Evolutionary conservation across 1,140 invertebrate species (phyloP).

Genomic region (Brevipalpus yothersi): DNA sequence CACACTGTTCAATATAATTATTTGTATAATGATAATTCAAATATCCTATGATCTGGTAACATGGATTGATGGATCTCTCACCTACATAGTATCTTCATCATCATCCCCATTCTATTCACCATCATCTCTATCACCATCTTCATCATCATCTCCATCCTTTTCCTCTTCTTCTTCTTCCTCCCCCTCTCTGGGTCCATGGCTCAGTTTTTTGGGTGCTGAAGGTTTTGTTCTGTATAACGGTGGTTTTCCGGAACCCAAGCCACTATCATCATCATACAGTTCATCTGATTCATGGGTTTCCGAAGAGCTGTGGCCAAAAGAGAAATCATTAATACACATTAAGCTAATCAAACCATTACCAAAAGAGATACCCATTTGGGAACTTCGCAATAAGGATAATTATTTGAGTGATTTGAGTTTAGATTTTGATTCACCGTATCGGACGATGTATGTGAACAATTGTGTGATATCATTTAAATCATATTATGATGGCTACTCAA

Average conservation of each 20-base stretch:
- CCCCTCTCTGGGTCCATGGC: too few species aligned
- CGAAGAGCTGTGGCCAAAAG: slow-evolving; percentile 3
- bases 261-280: background rate
- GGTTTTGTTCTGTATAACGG: too few species aligned
- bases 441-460: background rate
- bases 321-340: slow-evolving; percentile 2
- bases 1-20: too few species aligned
- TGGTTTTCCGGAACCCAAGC: background rate
- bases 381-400: background rate
- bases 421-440: slow-evolving; percentile 6
- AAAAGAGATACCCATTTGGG: background rate
- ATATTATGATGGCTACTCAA: background rate
- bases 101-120: background rate
- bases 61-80: background rate
- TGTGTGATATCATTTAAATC: slow-evolving; percentile 4
- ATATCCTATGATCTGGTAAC: too few species aligned
- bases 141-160: too few species aligned
- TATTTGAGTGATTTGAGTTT: slow-evolving; percentile 1
- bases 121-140: background rate
- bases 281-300: slow-evolving; percentile 1
- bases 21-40: too few species aligned
- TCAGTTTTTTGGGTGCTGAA: too few species aligned
- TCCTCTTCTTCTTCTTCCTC: too few species aligned
- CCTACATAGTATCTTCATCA: background rate
- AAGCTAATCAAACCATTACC: slow-evolving; percentile 1